Evolutionary conservation across 2,888 invertebrate genomes (phyloP), one percentile per base, ranked within the genome.

Genomic region (Parnassius smintheus): DNA sequence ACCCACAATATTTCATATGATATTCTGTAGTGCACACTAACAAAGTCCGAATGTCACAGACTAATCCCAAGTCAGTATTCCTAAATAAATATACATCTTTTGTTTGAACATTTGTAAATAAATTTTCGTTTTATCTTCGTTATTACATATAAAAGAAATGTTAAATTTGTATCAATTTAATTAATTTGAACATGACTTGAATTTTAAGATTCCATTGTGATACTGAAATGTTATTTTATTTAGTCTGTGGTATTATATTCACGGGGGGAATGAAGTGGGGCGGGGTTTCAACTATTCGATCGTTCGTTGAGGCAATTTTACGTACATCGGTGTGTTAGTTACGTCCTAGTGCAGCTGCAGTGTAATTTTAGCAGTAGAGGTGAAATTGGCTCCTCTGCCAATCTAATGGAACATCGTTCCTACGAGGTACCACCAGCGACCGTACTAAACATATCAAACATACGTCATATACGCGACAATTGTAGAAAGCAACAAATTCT

Each of bases 331-430:
- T 49, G 49, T 49, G 54, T 56, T 56, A 56, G 55, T 54, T 62
- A 51, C n/a, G 48, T 61, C 51, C 53, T 56, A 71, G 70, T 74
- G 74, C 84, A 89, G 69, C 73, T 18, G 74, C 84, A 89, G 86
- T 88, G 71, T 74, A 71, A 78, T 78, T 82, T 84, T 75, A 82
- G 83, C 86, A 83, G 85, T 85, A 80, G 85, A 85, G 76, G 83
- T 79, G 85, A 78, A 80, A 77, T 80, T 83, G 86, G 88, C 88
- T 86, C 74, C 71, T 80, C 80, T 78, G 89, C 85, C 86, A 86
- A 89, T 89, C 91, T 90, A 90, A 92, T 92, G 92, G 92, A 91
- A 92, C 80, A 89, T 80, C 89, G 85, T 78, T 91, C 77, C 78
- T 85, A 80, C 73, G 80, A 79, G 72, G 79, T 85, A 76, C 82